Evolutionary conservation across 1,140 invertebrate species (phyloP), one percentile per base, ranked within the genome.

Genomic region (Aplysia californica): DNA sequence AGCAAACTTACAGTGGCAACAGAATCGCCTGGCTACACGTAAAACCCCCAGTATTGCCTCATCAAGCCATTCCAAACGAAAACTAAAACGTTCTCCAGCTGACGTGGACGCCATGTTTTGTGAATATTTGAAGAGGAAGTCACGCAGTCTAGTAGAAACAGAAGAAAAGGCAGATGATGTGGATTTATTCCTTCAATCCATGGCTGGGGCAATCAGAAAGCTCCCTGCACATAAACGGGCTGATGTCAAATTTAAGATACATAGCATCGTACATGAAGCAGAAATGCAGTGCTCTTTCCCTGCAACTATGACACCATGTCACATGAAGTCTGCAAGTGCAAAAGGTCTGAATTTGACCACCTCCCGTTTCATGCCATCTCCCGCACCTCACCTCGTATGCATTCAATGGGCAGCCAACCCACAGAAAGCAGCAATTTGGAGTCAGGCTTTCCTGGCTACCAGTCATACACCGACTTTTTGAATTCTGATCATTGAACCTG

Each of bases 201-300:
- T 69, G 67, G 67, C 67, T 39, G 38, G 67, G 36, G 23, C 67
- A 69, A 69, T 69, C 67, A 69, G 67, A 69, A 69, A 69, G 67
- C 38, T 39, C 38, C 33, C 38, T 69, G 67, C 33, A 69, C 39
- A 41, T 69, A 69, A 66, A 69, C 67, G 67, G 67, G 33, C 67
- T n/a, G 67, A 69, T 39, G 67, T 69, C 67, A 69, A 69, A 69
- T 69, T 69, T 41, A 69, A 69, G 39, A 39, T 69, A 69, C 67
- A 69, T 69, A 69, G 67, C 67, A 69, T 69, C 67, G 67, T 69
- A 69, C 67, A 69, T 69, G 67, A 69, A 69, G 38, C 67, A 69
- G 67, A 41, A 69, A 69, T 69, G 67, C 67, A 44, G 67, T 69
- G 67, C 67, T 69, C 18, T 41, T 69, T 69, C 67, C 67, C 67